Evolutionary conservation across 2,888 invertebrate species (phyloP).

Genomic region (Heliconius ismenius): DNA sequence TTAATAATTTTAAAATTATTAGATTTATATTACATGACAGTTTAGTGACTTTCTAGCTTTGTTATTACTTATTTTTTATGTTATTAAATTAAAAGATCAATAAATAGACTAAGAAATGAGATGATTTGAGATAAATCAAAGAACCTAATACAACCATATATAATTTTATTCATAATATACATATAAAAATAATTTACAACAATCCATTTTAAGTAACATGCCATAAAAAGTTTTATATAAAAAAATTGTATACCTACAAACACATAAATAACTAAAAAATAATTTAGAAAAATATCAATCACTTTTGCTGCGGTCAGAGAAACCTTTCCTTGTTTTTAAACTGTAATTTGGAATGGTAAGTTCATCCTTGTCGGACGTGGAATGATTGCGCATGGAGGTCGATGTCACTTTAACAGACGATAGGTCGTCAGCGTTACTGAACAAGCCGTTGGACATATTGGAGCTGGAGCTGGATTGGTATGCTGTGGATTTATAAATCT

Average conservation of each 20-base stretch:
- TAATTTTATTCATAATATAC: slow-evolving; percentile 56
- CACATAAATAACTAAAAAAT: slow-evolving; percentile 45
- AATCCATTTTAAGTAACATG: slow-evolving; percentile 40
- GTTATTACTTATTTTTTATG: too few relatives aligned
- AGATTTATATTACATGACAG: too few relatives aligned
- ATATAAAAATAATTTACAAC: slow-evolving; percentile 39
- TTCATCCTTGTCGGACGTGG: slow-evolving; percentile 75
- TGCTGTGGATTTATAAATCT: slow-evolving; percentile 70
- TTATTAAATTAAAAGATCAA: too few relatives aligned
- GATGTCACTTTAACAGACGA: slow-evolving; percentile 80
- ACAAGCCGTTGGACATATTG: slow-evolving; percentile 73
- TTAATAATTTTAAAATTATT: too few relatives aligned
- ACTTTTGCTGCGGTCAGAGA: slow-evolving; percentile 69
- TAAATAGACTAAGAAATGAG: background rate
- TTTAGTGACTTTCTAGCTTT: too few relatives aligned
- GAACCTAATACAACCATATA: slow-evolving; percentile 36
- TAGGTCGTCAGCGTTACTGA: slow-evolving; percentile 80
- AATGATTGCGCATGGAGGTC: slow-evolving; percentile 70
- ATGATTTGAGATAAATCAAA: background rate
- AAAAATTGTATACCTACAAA: slow-evolving; percentile 38
- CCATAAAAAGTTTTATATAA: slow-evolving; percentile 39
- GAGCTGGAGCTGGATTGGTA: slow-evolving; percentile 77
- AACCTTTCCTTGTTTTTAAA: slow-evolving; percentile 65
- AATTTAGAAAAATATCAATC: slow-evolving; percentile 53
- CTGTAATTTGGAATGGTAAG: slow-evolving; percentile 76